These are phyloP conservation scores for Tetanocera ferruginea DNA, from an alignment of 2,888 invertebrate species.

Conservation along the genomic window DNA sequence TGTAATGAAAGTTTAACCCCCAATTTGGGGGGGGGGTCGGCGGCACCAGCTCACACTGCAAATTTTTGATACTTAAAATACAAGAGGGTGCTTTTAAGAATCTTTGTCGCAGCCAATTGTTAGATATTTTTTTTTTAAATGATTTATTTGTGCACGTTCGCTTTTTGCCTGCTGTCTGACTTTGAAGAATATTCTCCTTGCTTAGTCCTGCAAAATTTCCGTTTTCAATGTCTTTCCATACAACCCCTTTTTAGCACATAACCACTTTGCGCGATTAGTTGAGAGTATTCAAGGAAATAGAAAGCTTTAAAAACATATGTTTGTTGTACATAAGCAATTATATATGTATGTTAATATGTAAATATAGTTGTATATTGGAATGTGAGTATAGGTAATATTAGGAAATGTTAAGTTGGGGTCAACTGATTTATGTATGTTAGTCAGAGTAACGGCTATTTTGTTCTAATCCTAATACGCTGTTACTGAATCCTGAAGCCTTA, in stretches of 20 bases:
- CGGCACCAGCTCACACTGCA: background rate
- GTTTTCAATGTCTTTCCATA: background rate
- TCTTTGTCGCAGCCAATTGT: background rate
- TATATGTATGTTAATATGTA: too few relatives aligned
- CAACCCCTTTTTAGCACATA: conserved; percentile 11
- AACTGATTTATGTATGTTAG: background rate
- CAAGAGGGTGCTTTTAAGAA: background rate
- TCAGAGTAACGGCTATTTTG: background rate
- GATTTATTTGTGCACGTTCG: too few relatives aligned
- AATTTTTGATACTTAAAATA: background rate
- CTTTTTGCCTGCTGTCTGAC: background rate
- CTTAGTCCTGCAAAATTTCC: background rate
- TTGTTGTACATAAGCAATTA: too few relatives aligned
- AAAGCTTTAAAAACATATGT: background rate
- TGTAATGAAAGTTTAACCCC: background rate
- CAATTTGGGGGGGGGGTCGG: background rate
- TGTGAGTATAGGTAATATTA: too few relatives aligned
- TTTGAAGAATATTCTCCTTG: background rate
- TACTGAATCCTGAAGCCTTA: conserved; percentile 18
- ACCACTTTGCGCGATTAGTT: background rate
- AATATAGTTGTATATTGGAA: background rate
- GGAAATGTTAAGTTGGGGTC: background rate
- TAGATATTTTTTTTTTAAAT: background rate
- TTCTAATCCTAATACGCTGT: background rate
- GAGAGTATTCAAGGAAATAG: background rate